These are phyloP conservation scores for Cheilosia urbana DNA, from an alignment of 2,888 invertebrate genomes.

Conservation along the genomic window DNA sequence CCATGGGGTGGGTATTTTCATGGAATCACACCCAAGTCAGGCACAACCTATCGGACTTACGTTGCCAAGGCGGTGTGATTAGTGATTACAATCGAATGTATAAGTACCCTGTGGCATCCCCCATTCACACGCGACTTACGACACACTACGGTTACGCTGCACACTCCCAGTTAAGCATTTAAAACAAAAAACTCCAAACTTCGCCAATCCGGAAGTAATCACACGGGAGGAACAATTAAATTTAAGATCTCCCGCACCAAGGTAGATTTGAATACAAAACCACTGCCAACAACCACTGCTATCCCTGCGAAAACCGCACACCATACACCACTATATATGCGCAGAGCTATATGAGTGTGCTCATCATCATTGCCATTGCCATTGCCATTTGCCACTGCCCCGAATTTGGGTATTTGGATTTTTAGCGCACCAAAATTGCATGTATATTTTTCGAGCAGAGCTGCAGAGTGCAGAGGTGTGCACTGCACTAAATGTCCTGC, in stretches of 20 bases:
- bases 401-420: constrained; percentile 46
- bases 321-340: background rate
- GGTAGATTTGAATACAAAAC: constrained; percentile 26
- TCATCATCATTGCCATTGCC: constrained; percentile 42
- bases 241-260: constrained; percentile 38
- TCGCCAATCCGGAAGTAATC: background rate
- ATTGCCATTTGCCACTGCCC: constrained; percentile 19
- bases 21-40: too few relatives aligned
- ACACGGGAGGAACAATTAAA: constrained; percentile 35
- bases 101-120: too few relatives aligned
- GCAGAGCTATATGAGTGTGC: constrained; percentile 36
- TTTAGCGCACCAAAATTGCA: constrained; percentile 48
- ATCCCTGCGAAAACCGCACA: constrained; percentile 6
- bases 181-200: constrained; percentile 19
- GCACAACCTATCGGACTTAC: too few relatives aligned
- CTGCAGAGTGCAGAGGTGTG: constrained; percentile 19
- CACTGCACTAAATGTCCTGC: constrained; percentile 40
- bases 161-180: background rate
- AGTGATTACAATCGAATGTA: too few relatives aligned
- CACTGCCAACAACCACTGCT: constrained; percentile 7
- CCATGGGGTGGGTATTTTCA: too few relatives aligned
- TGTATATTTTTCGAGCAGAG: constrained; percentile 37
- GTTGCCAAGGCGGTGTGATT: too few relatives aligned
- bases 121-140: too few relatives aligned
- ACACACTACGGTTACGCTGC: background rate